Percentiles rank a stretch among this genome's conserved stretches.
Evolutionary conservation across 2,113 vertebrate genomes (phyloP).

Genomic region (Ramphastos sulfuratus): DNA sequence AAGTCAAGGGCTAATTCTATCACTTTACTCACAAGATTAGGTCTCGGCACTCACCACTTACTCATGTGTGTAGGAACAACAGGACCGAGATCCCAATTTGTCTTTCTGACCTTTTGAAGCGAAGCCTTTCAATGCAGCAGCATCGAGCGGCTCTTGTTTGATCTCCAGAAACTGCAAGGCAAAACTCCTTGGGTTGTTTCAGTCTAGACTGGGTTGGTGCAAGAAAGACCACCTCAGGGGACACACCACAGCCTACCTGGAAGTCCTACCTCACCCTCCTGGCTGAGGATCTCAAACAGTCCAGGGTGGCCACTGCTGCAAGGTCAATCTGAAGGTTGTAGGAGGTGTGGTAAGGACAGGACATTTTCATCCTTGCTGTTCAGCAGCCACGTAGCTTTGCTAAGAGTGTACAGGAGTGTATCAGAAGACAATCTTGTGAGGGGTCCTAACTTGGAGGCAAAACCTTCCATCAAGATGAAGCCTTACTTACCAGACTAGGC

Average conservation of each 20-base stretch:
- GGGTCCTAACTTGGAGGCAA: conserved; percentile 56
- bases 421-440: conserved; percentile 62
- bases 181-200: neutral
- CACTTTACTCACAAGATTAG: neutral
- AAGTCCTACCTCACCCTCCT: neutral
- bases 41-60: neutral
- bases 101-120: conserved; percentile 12
- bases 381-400: conserved; percentile 45
- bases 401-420: conserved; percentile 50
- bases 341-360: neutral
- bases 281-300: neutral
- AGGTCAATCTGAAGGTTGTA: neutral
- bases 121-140: neutral
- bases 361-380: neutral
- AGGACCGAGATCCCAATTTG: neutral
- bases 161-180: neutral
- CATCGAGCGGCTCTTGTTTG: rapidly evolving
- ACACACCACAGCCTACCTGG: neutral
- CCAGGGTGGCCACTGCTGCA: rapidly evolving
- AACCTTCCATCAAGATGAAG: conserved; percentile 58
- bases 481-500: neutral
- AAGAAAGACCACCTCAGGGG: neutral
- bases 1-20: neutral
- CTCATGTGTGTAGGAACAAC: neutral
- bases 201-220: neutral